phyloP scores from a whole-genome alignment of 2,797 vertebrate genomes.

The Clarias fuscus region DNA sequence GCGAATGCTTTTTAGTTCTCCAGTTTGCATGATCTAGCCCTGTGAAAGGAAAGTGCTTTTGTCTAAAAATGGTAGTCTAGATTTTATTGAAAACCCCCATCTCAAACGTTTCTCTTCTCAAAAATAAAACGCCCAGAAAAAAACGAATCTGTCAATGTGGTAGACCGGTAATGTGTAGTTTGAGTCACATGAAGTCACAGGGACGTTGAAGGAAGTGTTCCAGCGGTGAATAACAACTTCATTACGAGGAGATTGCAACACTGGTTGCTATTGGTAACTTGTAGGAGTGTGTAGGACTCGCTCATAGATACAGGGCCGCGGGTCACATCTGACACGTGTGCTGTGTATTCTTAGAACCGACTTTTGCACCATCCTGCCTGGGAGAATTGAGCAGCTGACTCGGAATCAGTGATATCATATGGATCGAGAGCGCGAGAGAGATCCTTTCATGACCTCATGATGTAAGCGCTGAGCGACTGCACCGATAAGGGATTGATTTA shows the following conservation, averaged over 20 bases:
- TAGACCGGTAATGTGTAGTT: too few relatives aligned
- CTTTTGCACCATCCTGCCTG: slow-evolving; percentile 29
- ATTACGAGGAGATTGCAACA: slow-evolving; percentile 42
- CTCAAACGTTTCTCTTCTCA: not conserved
- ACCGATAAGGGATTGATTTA: slow-evolving; percentile 34
- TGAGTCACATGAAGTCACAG: not conserved
- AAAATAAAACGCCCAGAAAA: too few relatives aligned
- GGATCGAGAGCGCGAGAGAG: slow-evolving; percentile 14
- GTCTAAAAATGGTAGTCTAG: not conserved
- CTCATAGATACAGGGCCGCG: slow-evolving; percentile 37
- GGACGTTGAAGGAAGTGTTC: slow-evolving; percentile 1
- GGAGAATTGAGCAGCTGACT: slow-evolving; percentile 24
- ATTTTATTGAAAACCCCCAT: not conserved
- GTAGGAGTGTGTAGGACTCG: slow-evolving; percentile 48
- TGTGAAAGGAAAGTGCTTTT: not conserved
- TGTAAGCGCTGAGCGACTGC: slow-evolving; percentile 7
- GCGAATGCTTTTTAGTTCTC: not conserved
- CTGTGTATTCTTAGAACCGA: slow-evolving; percentile 41
- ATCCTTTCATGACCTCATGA: slow-evolving; percentile 34
- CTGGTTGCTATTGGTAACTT: slow-evolving; percentile 55
- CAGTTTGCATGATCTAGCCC: not conserved
- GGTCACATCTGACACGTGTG: slow-evolving; percentile 38
- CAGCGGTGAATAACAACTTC: slow-evolving; percentile 17
- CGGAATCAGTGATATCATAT: slow-evolving; percentile 16
- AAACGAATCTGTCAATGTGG: too few relatives aligned